A percentile compares a stretch with the other conserved stretches of the same genome.
Conservation (phyloP, 2,797 vertebrate genomes). For the Malacoraja senta region DNA sequence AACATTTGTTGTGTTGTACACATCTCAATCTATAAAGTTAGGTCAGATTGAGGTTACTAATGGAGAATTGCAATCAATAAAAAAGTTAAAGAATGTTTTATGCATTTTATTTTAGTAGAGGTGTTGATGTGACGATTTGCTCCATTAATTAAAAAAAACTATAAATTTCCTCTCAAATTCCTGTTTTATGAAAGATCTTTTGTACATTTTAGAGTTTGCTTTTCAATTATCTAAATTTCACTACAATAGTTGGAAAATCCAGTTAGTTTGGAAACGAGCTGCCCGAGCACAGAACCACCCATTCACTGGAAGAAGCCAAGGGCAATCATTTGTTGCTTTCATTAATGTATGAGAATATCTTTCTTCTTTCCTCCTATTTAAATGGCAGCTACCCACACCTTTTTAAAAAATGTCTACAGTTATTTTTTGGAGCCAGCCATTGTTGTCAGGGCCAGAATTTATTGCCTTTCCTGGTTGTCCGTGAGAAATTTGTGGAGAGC, state of each 20-base stretch:
- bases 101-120: neutral
- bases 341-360: neutral
- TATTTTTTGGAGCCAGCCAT: too few species aligned
- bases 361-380: neutral
- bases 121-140: neutral
- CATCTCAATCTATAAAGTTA: neutral
- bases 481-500: too few species aligned
- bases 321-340: neutral
- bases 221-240: neutral
- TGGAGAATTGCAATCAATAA: neutral
- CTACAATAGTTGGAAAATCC: neutral
- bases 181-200: neutral
- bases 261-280: neutral
- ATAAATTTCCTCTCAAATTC: neutral
- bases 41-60: neutral
- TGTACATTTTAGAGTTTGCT: neutral
- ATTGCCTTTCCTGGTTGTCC: too few species aligned
- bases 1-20: too few species aligned
- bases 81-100: neutral
- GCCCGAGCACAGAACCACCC: neutral
- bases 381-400: neutral
- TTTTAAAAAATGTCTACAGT: too few species aligned
- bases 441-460: too few species aligned
- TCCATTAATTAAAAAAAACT: neutral
- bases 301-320: neutral